phyloP scores from a whole-genome alignment of 1,140 invertebrate species.

The Cataglyphis hispanica region DNA sequence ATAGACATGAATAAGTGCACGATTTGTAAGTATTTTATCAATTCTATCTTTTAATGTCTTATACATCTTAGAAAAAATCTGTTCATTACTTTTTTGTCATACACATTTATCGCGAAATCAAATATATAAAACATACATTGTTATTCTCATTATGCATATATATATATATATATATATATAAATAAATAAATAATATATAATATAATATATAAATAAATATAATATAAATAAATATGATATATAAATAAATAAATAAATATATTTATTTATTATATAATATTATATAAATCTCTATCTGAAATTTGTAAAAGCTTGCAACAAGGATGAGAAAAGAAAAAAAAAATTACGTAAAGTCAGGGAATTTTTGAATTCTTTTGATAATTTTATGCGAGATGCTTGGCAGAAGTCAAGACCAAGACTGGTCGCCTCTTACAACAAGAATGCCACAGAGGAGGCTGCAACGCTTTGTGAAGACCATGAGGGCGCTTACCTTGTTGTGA shows the following conservation, averaged over 20 bases:
- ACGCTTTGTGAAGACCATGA: constrained; percentile 38
- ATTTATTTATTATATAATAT: no score
- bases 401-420: constrained; percentile 3
- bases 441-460: neutral
- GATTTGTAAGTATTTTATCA: neutral
- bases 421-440: constrained; percentile 11
- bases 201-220: no score
- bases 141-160: neutral
- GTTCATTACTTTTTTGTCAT: neutral
- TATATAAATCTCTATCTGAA: no score
- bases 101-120: neutral
- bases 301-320: neutral
- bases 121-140: neutral
- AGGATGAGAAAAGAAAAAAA: neutral
- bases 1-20: neutral
- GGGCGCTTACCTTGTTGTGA: constrained; percentile 45
- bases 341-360: neutral
- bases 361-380: constrained; percentile 19
- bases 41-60: neutral
- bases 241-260: no score
- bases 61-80: neutral
- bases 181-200: no score
- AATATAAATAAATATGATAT: no score
- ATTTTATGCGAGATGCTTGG: constrained; percentile 2
- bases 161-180: no score